Conservation (phyloP, 2,888 invertebrate species). For the Thymelicus lineola region DNA sequence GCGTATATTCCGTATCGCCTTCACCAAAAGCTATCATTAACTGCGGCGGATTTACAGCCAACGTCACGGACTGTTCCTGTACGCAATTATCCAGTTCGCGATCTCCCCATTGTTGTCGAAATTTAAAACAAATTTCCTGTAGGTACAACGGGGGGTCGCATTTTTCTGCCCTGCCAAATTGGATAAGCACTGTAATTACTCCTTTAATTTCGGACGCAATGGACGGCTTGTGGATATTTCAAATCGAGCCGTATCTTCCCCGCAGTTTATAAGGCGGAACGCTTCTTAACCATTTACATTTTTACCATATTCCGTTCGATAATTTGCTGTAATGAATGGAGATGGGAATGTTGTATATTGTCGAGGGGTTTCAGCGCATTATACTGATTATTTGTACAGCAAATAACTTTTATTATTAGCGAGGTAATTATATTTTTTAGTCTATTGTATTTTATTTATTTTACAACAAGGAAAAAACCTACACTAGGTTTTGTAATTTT, state of each 20-base stretch:
- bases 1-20: slow-evolving; percentile 9
- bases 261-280: slow-evolving; percentile 69
- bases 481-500: no score
- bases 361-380: background rate
- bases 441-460: no score
- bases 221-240: slow-evolving; percentile 68
- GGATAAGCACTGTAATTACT: slow-evolving; percentile 83
- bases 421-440: no score
- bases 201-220: slow-evolving; percentile 64
- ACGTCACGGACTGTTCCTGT: slow-evolving; percentile 77
- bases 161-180: slow-evolving; percentile 83
- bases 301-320: slow-evolving; percentile 35
- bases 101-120: slow-evolving; percentile 85
- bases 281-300: slow-evolving; percentile 47
- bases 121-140: slow-evolving; percentile 85
- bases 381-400: background rate
- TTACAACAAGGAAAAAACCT: no score
- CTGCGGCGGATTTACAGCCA: slow-evolving; percentile 73
- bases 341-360: slow-evolving; percentile 22
- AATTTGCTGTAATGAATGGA: slow-evolving; percentile 35
- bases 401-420: background rate
- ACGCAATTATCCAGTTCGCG: slow-evolving; percentile 76
- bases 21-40: slow-evolving; percentile 77
- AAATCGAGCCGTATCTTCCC: slow-evolving; percentile 56
- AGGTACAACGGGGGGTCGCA: slow-evolving; percentile 74